A percentile compares a stretch with the other conserved stretches of the same genome.
These are phyloP conservation scores for Scleropages formosus DNA, from an alignment of 2,797 vertebrate species.

Conservation along the genomic window DNA sequence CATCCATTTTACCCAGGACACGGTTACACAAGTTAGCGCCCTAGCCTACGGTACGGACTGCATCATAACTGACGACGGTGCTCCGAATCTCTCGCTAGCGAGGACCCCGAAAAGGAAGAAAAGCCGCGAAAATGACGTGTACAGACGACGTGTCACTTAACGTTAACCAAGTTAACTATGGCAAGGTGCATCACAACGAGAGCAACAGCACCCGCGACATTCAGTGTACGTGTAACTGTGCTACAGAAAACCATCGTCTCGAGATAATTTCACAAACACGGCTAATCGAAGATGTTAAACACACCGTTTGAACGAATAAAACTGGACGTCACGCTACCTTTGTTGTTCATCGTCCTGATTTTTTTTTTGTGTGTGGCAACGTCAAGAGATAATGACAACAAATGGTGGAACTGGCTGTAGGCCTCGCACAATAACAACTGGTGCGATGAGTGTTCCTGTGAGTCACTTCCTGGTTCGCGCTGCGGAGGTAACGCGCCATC, in stretches of 20 bases:
- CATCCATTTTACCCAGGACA: too few species aligned
- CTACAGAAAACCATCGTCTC: background rate
- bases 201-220: background rate
- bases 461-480: conserved; percentile 25
- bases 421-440: conserved; percentile 9
- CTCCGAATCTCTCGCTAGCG: too few species aligned
- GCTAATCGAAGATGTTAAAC: too few species aligned
- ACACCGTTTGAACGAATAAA: background rate
- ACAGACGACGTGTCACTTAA: too few species aligned
- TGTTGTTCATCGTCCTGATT: conserved; percentile 74
- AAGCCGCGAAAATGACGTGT: conserved; percentile 1
- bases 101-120: too few species aligned
- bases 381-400: background rate
- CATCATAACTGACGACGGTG: too few species aligned
- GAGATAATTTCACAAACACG: background rate
- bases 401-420: background rate
- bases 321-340: conserved; percentile 58
- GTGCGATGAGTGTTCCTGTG: conserved; percentile 16
- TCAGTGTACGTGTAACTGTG: background rate
- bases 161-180: background rate
- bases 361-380: conserved; percentile 26
- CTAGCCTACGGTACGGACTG: too few species aligned
- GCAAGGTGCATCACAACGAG: background rate
- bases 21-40: too few species aligned
- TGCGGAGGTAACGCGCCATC: background rate